Evolutionary conservation across 23 tunicate species (phyloP).

Genomic region (Halocynthia roretzi): DNA sequence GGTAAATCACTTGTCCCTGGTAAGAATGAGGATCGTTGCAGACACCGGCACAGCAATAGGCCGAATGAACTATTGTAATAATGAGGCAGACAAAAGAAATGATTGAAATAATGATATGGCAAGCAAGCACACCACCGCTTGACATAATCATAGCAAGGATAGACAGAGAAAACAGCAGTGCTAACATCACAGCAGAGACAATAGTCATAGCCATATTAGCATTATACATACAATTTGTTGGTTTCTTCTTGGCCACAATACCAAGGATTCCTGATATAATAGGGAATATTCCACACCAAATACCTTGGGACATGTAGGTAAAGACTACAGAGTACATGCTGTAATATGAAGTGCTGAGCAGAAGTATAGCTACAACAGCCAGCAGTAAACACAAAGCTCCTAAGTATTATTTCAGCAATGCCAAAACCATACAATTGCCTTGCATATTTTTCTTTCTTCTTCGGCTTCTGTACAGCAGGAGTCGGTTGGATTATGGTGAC

Average conservation of each 20-base stretch:
- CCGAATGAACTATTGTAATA: not conserved
- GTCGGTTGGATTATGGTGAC: no score
- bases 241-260: not conserved
- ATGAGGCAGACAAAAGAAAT: not conserved
- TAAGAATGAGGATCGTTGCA: not conserved
- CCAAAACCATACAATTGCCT: not conserved
- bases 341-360: no score
- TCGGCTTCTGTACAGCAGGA: no score
- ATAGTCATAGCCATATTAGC: conserved; percentile 6
- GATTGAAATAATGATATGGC: not conserved
- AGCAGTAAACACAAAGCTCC: not conserved
- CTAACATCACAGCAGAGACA: not conserved
- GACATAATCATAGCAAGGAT: not conserved
- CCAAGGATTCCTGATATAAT: conserved; percentile 5
- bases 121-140: not conserved
- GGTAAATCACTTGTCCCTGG: not conserved
- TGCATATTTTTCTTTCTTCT: no score
- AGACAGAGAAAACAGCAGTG: not conserved
- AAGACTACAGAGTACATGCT: not conserved
- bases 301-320: not conserved
- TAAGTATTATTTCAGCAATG: not conserved
- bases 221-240: not conserved
- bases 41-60: not conserved
- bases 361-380: not conserved
- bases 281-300: not conserved